Evolutionary conservation across 1,140 invertebrate species (phyloP).

Genomic region (Drosophila virilis): DNA sequence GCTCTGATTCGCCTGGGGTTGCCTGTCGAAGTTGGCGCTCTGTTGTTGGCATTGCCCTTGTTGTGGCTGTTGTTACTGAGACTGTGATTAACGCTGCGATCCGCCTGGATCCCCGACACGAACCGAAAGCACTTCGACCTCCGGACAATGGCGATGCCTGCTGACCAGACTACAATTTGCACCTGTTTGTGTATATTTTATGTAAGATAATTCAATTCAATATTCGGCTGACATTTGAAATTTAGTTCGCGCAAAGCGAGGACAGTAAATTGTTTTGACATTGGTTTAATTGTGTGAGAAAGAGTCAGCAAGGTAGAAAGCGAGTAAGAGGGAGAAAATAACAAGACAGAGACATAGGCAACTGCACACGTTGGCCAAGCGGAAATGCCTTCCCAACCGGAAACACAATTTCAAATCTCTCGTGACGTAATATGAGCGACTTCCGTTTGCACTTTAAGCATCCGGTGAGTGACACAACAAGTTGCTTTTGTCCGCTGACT

Average conservation of each 20-base stretch:
- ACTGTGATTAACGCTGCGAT: background rate
- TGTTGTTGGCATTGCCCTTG: slow-evolving; percentile 13
- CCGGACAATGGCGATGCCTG: background rate
- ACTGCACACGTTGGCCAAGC: slow-evolving; percentile 18
- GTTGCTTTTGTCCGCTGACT: slow-evolving; percentile 29
- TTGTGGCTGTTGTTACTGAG: background rate
- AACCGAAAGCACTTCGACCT: background rate
- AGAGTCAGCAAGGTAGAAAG: background rate
- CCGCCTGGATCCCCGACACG: background rate
- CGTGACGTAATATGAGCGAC: slow-evolving; percentile 64
- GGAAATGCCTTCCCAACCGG: slow-evolving; percentile 48
- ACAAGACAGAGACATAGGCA: background rate
- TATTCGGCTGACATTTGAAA: slow-evolving; percentile 46
- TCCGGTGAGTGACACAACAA: slow-evolving; percentile 59
- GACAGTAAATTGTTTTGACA: slow-evolving; percentile 21
- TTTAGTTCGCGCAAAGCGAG: slow-evolving; percentile 15
- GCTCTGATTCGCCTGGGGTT: slow-evolving; percentile 30
- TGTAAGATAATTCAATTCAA: slow-evolving; percentile 58
- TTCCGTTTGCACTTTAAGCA: slow-evolving; percentile 75
- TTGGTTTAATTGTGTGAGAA: slow-evolving; percentile 55
- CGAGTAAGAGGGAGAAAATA: background rate
- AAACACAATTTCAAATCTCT: slow-evolving; percentile 57
- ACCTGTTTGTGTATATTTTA: slow-evolving; percentile 20
- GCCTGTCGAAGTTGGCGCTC: slow-evolving; percentile 10
- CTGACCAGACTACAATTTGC: background rate